These are phyloP conservation scores for Hemitrygon akajei DNA, from an alignment of 2,797 vertebrate genomes.

Conservation along the genomic window DNA sequence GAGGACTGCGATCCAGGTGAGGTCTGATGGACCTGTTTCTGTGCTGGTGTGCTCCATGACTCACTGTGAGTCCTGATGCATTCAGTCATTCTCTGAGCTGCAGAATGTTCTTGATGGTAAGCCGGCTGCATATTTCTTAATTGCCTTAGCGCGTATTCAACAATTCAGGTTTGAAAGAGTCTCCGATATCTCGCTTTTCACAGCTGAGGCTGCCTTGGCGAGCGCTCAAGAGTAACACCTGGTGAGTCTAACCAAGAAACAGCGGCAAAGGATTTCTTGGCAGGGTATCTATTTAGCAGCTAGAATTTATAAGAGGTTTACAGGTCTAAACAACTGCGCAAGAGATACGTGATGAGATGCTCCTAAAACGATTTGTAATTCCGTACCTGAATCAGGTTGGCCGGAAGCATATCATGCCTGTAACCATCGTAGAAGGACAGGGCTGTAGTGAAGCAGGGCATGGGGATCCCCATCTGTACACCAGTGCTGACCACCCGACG, in stretches of 20 bases:
- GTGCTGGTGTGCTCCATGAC: no score
- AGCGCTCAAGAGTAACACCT: neutral
- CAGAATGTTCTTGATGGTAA: neutral
- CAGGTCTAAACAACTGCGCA: no score
- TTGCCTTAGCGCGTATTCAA: neutral
- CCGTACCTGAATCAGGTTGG: slow-evolving; percentile 89
- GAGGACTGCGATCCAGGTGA: no score
- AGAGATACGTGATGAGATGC: no score
- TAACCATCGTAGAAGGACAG: slow-evolving; percentile 95
- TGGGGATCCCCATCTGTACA: slow-evolving; percentile 83
- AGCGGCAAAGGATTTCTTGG: neutral
- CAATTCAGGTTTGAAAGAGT: neutral
- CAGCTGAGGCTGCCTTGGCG: neutral
- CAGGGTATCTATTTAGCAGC: neutral
- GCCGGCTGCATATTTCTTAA: neutral
- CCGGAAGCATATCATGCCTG: slow-evolving; percentile 77
- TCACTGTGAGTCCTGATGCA: no score
- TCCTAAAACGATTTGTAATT: neutral
- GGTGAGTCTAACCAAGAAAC: neutral
- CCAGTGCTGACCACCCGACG: slow-evolving; percentile 73
- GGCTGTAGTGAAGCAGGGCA: slow-evolving; percentile 95
- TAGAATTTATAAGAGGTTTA: no score
- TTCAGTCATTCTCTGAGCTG: neutral
- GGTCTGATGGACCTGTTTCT: no score
- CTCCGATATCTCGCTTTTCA: neutral